phyloP scores from a whole-genome alignment of 2,888 invertebrate species.

The Drosophila gaucha region DNA sequence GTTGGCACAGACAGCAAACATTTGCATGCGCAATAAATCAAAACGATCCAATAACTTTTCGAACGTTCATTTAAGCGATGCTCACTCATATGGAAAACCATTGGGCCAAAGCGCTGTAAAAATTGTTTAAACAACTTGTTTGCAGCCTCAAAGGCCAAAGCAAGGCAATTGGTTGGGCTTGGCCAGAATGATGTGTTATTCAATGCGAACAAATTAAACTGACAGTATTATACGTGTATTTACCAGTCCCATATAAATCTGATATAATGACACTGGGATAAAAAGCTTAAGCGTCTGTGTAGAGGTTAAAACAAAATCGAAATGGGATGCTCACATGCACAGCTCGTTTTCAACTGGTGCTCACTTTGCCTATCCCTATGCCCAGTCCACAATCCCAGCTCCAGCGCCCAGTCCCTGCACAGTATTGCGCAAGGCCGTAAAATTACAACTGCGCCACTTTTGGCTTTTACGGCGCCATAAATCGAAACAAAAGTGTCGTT shows the following conservation, averaged over 20 bases:
- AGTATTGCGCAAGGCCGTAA: constrained; percentile 55
- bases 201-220: constrained; percentile 41
- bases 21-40: constrained; percentile 61
- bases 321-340: constrained; percentile 27
- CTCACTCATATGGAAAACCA: constrained; percentile 45
- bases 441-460: constrained; percentile 72
- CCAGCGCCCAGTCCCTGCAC: constrained; percentile 7
- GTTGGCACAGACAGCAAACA: constrained; percentile 40
- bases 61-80: constrained; percentile 39
- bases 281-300: constrained; percentile 17
- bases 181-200: constrained; percentile 9
- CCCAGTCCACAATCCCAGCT: background rate
- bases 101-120: constrained; percentile 39
- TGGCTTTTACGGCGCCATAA: constrained; percentile 72
- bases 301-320: constrained; percentile 18
- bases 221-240: constrained; percentile 13
- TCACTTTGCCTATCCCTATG: constrained; percentile 9
- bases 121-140: constrained; percentile 59
- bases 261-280: constrained; percentile 35
- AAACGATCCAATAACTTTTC: constrained; percentile 55
- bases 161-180: constrained; percentile 16
- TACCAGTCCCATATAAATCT: constrained; percentile 35
- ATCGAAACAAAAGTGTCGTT: constrained; percentile 77
- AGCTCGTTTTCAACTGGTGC: constrained; percentile 40
- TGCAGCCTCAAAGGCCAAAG: constrained; percentile 11